Evolutionary conservation across 2,888 invertebrate genomes (phyloP).

Genomic region (Labia minor): DNA sequence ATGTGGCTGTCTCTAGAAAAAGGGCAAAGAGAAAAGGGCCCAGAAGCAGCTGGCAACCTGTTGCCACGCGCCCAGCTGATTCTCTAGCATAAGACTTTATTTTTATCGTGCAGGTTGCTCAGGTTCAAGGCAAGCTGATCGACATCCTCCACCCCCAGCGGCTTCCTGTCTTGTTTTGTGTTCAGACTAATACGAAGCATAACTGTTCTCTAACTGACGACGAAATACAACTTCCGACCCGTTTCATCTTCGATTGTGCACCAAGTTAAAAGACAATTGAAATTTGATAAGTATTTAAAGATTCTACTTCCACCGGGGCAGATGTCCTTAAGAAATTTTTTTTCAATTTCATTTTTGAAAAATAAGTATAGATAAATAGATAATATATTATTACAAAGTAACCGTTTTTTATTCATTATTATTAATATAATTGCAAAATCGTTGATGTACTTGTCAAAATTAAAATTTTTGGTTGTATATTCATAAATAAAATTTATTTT

Average conservation of each 20-base stretch:
- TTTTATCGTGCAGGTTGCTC: neutral
- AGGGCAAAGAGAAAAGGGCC: neutral
- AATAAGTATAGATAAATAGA: no score
- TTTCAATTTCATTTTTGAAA: neutral
- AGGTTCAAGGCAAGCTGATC: no score
- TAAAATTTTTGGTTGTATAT: no score
- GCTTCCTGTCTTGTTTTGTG: neutral
- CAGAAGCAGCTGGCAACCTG: constrained; percentile 3
- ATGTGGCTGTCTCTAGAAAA: neutral
- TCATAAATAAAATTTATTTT: no score
- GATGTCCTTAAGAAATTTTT: neutral
- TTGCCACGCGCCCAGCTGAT: neutral
- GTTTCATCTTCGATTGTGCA: no score
- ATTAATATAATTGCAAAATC: no score
- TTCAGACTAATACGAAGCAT: neutral
- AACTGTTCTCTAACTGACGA: neutral
- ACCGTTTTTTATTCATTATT: no score
- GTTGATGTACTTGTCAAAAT: no score
- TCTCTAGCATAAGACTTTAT: neutral
- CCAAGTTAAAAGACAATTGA: neutral
- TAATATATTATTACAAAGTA: no score
- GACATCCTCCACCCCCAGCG: neutral
- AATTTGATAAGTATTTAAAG: neutral
- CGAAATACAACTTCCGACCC: no score
- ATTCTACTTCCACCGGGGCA: neutral